Conservation (phyloP, 2,797 vertebrate species). For the Pogoniulus pusillus region DNA sequence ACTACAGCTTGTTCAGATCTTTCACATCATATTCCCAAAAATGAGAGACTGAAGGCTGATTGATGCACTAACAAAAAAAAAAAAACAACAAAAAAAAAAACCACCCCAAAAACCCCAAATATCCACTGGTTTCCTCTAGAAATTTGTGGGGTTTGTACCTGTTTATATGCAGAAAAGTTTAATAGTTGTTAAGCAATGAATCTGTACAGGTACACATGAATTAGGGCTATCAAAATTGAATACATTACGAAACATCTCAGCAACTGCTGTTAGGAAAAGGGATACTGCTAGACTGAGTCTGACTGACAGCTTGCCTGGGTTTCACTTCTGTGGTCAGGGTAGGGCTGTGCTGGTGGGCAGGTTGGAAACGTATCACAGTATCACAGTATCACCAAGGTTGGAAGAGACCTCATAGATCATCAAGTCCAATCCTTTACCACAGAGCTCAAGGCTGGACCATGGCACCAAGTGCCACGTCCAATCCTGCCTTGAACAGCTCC, state of each 20-base stretch:
- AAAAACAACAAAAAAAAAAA: no score
- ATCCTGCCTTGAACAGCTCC: no score
- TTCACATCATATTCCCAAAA: neutral
- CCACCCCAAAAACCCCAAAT: no score
- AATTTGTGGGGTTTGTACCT: neutral
- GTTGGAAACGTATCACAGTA: neutral
- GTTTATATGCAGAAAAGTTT: neutral
- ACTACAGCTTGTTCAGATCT: neutral
- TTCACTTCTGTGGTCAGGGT: neutral
- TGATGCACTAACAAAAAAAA: no score
- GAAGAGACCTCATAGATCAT: no score
- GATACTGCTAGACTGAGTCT: neutral
- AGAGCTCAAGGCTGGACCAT: no score
- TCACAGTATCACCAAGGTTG: no score
- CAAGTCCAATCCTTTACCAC: no score
- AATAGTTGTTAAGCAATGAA: neutral
- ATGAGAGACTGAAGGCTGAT: neutral
- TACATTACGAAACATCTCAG: neutral
- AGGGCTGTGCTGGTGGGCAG: neutral
- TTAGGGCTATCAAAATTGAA: neutral
- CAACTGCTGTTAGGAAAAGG: neutral
- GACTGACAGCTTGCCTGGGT: neutral
- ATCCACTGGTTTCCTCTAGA: neutral
- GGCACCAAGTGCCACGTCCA: no score
- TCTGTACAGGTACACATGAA: neutral